phyloP scores from a whole-genome alignment of 2,888 invertebrate genomes.

The Ischnura elegans region DNA sequence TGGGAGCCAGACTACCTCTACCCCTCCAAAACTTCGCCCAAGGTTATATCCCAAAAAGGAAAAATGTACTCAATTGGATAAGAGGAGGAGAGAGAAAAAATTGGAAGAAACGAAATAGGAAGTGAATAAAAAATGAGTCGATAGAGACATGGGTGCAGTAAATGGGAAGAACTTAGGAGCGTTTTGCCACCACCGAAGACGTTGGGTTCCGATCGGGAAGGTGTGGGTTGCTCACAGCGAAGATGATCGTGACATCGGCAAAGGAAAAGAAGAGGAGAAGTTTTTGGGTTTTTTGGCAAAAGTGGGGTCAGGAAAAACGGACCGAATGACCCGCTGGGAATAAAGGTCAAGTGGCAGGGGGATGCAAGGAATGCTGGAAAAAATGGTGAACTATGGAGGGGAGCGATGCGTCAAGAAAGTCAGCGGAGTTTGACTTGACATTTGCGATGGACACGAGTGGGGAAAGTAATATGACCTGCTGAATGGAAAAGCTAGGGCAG shows the following conservation, averaged over 20 bases:
- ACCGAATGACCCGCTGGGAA: neutral
- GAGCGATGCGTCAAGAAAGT: neutral
- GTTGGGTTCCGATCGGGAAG: neutral
- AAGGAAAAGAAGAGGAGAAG: neutral
- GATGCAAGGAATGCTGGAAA: neutral
- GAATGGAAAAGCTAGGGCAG: neutral
- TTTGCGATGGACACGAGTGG: neutral
- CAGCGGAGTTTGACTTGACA: neutral
- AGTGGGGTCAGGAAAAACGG: neutral
- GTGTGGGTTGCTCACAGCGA: neutral
- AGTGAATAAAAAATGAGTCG: neutral
- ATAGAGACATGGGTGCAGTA: neutral
- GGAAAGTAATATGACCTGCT: neutral
- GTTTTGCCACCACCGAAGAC: neutral
- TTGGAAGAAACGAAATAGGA: neutral
- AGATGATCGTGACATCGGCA: neutral
- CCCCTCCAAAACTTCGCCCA: too few relatives aligned
- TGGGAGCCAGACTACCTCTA: too few relatives aligned
- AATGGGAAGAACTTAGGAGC: neutral
- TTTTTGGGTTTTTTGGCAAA: neutral
- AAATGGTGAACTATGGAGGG: neutral
- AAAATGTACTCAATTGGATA: neutral
- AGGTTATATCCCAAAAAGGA: too few relatives aligned
- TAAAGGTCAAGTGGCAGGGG: neutral
- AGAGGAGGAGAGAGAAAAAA: neutral